Evolutionary conservation across 2,113 vertebrate species (phyloP).

Genomic region (Mormoops blainvillei): DNA sequence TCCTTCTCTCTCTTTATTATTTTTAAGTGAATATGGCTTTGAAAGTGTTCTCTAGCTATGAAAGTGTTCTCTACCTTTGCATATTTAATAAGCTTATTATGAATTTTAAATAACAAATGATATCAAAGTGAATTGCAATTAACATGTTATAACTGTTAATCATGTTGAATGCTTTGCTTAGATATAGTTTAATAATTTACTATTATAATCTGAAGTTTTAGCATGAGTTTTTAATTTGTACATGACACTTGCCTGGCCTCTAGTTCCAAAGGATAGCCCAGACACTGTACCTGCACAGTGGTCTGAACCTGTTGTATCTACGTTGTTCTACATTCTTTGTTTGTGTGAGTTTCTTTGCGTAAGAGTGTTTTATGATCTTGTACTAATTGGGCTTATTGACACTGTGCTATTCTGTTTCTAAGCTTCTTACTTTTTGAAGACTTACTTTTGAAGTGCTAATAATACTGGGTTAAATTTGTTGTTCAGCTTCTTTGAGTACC

Average conservation of each 20-base stretch:
- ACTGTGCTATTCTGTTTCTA: not conserved
- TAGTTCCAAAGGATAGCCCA: not conserved
- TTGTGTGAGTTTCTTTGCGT: not conserved
- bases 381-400: conserved; percentile 1
- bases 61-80: not conserved
- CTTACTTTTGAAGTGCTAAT: not conserved
- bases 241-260: not conserved
- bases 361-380: not conserved
- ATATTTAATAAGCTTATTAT: not conserved
- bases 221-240: not conserved
- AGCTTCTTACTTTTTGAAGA: not conserved
- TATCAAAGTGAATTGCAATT: not conserved
- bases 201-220: not conserved
- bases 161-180: not conserved
- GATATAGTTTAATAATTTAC: not conserved
- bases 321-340: not conserved
- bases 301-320: not conserved
- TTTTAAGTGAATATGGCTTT: not conserved
- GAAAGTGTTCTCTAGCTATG: not conserved
- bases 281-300: not conserved
- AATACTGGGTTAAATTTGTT: not conserved
- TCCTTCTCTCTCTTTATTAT: not conserved
- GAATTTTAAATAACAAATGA: not conserved
- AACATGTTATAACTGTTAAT: not conserved
- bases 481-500: not conserved